phyloP scores from a whole-genome alignment of 2,113 vertebrate genomes.

The Stercorarius parasiticus region DNA sequence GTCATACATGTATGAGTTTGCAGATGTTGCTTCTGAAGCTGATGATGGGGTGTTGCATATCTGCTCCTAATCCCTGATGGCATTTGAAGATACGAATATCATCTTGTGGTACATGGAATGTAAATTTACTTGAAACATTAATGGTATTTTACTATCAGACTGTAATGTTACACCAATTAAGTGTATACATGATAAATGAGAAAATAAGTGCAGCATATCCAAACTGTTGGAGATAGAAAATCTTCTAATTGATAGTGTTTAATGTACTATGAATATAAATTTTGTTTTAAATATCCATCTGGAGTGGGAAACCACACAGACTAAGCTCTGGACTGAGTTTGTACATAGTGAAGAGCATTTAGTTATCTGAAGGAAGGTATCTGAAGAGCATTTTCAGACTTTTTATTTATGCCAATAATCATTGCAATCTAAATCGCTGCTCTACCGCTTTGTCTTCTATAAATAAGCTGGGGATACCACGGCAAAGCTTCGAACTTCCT shows the following conservation, averaged over 20 bases:
- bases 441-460: neutral
- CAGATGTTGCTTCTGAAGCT: neutral
- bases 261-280: neutral
- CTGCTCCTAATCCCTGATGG: neutral
- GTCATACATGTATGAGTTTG: neutral
- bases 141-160: neutral
- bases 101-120: neutral
- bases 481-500: constrained; percentile 1
- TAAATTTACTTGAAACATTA: neutral
- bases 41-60: neutral
- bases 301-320: neutral
- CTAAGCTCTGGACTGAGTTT: neutral
- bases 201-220: neutral
- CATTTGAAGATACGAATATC: neutral
- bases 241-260: neutral
- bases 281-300: neutral
- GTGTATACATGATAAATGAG: neutral
- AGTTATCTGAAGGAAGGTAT: neutral
- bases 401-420: neutral
- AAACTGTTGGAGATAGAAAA: neutral
- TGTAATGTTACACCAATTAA: neutral
- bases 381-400: neutral
- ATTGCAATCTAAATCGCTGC: neutral
- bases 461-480: neutral
- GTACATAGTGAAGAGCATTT: neutral